Evolutionary conservation across 2,888 invertebrate genomes (phyloP), one percentile per base, ranked within the genome.

Genomic region (Microchrysa polita): DNA sequence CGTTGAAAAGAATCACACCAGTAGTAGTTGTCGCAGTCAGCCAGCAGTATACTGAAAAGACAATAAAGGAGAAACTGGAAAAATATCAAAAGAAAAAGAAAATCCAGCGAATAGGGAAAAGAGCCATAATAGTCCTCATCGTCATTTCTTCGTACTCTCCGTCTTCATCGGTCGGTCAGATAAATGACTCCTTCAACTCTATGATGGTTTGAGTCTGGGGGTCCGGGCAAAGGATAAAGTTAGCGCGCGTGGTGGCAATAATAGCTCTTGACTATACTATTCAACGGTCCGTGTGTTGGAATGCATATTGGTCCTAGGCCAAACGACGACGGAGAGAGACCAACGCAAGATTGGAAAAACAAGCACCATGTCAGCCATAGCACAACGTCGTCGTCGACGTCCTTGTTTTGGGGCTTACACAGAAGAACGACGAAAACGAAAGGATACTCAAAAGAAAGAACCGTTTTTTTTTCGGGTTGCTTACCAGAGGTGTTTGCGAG

Each of bases 31-130:
- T n/a, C n/a, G n/a, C n/a, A n/a, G n/a, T n/a, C n/a, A n/a, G n/a
- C n/a, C 42, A 48, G 44, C 44, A 65, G 42, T 16, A 34, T 42
- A 65, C 65, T 65, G 65, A 65, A 65, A 65, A 65, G 67, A 67
- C 55, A 67, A 67, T 67, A 53, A 55, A 27, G 67, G 55, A 67
- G 67, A 53, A 67, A 63, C 23, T 53, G 67, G 53, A 67, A 67
- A 67, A 67, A 74, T 73, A 27, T 52, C 48, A 34, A 12, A 40
- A 74, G 63, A 71, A 71, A 67, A 74, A 59, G 67, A 67, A 48
- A 48, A 67, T 18, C 69, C 74, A 52, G 52, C 69, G 61, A 60
- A 55, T 59, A 65, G 34, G 59, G 48, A 65, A 65, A 67, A 60
- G 55, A 63, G 71, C 27, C 2, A 67, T 22, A 34, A 55, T 42